Percentiles rank a stretch among this genome's conserved stretches.
Conservation (phyloP, 2,113 vertebrate species). For the Sinocyclocheilus anophthalmus region DNA sequence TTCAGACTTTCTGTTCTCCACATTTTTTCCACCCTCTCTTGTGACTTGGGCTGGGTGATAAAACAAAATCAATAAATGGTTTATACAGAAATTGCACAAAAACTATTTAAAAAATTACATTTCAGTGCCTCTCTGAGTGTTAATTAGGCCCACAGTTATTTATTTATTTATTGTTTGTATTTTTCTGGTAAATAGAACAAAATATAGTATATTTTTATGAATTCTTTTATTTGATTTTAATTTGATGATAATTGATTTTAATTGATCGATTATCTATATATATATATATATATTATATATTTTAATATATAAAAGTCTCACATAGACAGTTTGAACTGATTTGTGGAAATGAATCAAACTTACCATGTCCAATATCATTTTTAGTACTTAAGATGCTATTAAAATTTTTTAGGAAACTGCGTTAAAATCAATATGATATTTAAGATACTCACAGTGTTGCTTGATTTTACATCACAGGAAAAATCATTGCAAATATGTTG, state of each 20-base stretch:
- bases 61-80: not conserved
- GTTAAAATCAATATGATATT: not conserved
- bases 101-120: not conserved
- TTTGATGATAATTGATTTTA: too few relatives aligned
- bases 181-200: too few relatives aligned
- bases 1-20: conserved; percentile 43
- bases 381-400: not conserved
- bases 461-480: conserved; percentile 11
- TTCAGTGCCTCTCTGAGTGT: too few relatives aligned
- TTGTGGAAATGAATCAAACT: too few relatives aligned
- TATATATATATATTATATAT: too few relatives aligned
- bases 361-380: not conserved
- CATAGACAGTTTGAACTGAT: too few relatives aligned
- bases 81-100: not conserved
- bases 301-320: too few relatives aligned
- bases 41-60: conserved; percentile 10
- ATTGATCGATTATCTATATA: too few relatives aligned
- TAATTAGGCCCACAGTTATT: too few relatives aligned
- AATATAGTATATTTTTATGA: too few relatives aligned
- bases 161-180: too few relatives aligned
- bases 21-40: conserved; percentile 12
- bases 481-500: conserved; percentile 5
- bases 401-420: not conserved
- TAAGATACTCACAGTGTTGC: not conserved
- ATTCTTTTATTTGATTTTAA: too few relatives aligned